These are phyloP conservation scores for Pterois miles DNA, from an alignment of 2,797 vertebrate genomes.

Conservation along the genomic window DNA sequence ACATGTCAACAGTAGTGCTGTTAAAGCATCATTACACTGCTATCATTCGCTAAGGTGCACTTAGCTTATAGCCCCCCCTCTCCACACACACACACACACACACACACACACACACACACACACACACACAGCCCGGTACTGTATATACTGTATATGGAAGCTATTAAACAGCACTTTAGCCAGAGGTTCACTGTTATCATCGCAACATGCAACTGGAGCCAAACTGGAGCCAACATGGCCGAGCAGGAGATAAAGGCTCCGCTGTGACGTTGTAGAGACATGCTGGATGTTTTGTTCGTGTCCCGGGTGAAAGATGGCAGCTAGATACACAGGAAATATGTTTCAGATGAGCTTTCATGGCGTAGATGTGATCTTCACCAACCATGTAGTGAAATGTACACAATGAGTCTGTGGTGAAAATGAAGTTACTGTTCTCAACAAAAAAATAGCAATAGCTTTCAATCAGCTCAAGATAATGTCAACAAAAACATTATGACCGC, in stretches of 20 bases:
- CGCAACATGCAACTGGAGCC: slow-evolving; percentile 37
- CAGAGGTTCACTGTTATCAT: slow-evolving; percentile 37
- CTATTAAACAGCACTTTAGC: slow-evolving; percentile 64
- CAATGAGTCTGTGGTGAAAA: background rate
- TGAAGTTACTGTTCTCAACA: background rate
- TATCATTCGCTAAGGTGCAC: slow-evolving; percentile 46
- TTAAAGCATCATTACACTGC: slow-evolving; percentile 41
- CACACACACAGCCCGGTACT: slow-evolving; percentile 6
- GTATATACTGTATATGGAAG: slow-evolving; percentile 43
- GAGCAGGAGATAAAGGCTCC: background rate
- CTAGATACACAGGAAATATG: background rate
- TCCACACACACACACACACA: background rate
- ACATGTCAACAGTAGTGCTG: slow-evolving; percentile 29
- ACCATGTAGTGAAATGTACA: background rate
- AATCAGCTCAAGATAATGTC: background rate
- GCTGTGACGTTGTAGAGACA: background rate
- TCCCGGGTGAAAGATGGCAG: background rate
- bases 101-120: slow-evolving; percentile 16
- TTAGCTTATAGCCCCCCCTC: slow-evolving; percentile 39
- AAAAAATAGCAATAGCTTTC: background rate
- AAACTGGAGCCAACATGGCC: slow-evolving; percentile 24
- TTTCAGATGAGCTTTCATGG: background rate
- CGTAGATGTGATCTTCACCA: background rate
- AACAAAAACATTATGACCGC: background rate
- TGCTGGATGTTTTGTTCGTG: background rate